Base-by-base conservation (phyloP, 2,888 invertebrate genomes). In the Abrostola tripartita region DNA sequence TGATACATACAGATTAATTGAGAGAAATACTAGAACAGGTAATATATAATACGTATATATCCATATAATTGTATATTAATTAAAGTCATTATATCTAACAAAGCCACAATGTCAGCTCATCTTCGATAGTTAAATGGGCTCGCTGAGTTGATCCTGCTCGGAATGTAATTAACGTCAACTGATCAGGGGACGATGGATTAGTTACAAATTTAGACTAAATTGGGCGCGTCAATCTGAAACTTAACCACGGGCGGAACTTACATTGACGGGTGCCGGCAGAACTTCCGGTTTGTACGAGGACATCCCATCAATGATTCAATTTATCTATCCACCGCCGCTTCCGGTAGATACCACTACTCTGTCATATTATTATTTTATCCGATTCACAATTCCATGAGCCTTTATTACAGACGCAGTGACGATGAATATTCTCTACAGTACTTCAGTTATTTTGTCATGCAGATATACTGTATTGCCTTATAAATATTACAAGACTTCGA, bases 271-370 rank as follows among this genome's bases (percentile, higher is more conserved):
- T 65, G 66, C 69, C 66, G 63, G 61, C 68, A 61, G 72, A 80
- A 80, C 60, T 76, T 77, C 67, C 74, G 71, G 59, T 57, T 55
- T 65, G 58, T 70, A 75, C 78, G 71, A 75, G 80, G 78, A 81
- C 79, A 77, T 78, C 72, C 64, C 77, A 87, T 86, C 82, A 85
- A 87, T 88, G 85, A 88, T 89, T 88, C 83, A 85, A 85, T 88
- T 84, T 83, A 82, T 84, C 81, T 75, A 73, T 68, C 77, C 76
- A 73, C 71, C 71, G 53, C 69, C 53, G 65, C 52, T 71, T 69
- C 68, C 74, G 76, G 74, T 58, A 60, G 52, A 62, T 65, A 66
- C 67, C 49, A 64, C 51, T 69, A 65, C 51, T 55, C 73, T 55
- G 9, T 36, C 49, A 51, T 58, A 62, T 79, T 64, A 61, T 66